Base-by-base conservation (phyloP, 2,797 vertebrate genomes). In the Galagoides demidoff region DNA sequence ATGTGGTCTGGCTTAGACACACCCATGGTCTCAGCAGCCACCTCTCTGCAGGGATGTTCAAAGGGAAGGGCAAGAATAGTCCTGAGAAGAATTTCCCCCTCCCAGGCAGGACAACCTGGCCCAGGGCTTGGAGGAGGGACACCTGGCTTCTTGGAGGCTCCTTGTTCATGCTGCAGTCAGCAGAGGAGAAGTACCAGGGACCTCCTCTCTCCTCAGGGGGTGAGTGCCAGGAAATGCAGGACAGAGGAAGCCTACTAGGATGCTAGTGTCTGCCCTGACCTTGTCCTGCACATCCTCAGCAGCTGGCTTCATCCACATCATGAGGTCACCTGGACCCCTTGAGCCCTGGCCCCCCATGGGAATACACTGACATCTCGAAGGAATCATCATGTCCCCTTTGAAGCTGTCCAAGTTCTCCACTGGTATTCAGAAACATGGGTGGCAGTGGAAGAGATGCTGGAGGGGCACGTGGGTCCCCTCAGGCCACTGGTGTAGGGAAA, bases 331-430 rank as follows among this genome's bases (percentile, higher is more conserved):
- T 82, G 55, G 55, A 43, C 20, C 78, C 55, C 59, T 7, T 13
- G 55, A 34, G 11, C 45, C 39, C 29, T 45, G 43, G 66, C 2
- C 37, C 29, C 3, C 66, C 7, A 3, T 7, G 17, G 63, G 29
- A 43, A 25, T 17, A 57, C 5, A 45, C 3, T 0, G 1, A 23
- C 27, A 66, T 1, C 20, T n/a, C 49, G 31, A 43, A 70, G 17
- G n/a, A 52, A n/a, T 37, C 23, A 63, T 0, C 3, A 0, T 39
- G 37, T 34, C 45, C 57, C 1, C 3, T 0, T 43, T 49, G 27
- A 27, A 88, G 63, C 64, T 49, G 34, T 5, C 25, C 25, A 8
- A 82, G 49, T 7, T 45, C 74, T 27, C 78, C 27, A 1, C 57
- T 3, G 31, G 57, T 59, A 37, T 71, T 85, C 37, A 59, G 29